Conservation (phyloP, 2,888 invertebrate species). For the Troides helena region DNA sequence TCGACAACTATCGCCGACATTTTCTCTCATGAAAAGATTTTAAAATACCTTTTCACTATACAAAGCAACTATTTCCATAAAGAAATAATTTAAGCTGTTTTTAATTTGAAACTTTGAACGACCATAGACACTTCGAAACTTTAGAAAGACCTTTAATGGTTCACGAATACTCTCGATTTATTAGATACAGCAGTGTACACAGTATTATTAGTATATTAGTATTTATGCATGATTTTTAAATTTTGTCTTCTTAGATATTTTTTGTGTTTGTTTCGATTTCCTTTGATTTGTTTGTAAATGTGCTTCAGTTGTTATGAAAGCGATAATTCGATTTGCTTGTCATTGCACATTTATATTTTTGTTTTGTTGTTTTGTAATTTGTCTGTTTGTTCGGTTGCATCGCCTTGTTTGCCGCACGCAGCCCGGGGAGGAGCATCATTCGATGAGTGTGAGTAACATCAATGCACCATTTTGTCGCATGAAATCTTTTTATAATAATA, state of each 20-base stretch:
- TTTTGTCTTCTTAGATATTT: not conserved
- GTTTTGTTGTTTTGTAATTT: slow-evolving; percentile 66
- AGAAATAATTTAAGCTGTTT: no score
- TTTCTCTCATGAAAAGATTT: no score
- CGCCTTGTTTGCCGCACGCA: slow-evolving; percentile 75
- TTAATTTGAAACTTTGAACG: no score
- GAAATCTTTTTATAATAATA: no score
- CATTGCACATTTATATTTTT: slow-evolving; percentile 46
- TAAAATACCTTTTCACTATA: no score
- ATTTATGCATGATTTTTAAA: not conserved
- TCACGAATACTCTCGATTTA: no score
- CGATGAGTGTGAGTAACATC: slow-evolving; percentile 84
- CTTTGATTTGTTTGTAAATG: slow-evolving; percentile 22
- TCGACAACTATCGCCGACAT: no score
- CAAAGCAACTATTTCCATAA: no score
- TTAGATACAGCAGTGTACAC: no score
- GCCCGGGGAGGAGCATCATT: slow-evolving; percentile 85
- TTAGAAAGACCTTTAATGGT: no score
- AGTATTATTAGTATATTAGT: no score
- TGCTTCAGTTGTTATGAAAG: slow-evolving; percentile 13
- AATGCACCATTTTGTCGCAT: slow-evolving; percentile 25
- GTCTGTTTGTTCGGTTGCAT: slow-evolving; percentile 75
- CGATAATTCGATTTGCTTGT: slow-evolving; percentile 26
- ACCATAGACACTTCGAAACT: no score
- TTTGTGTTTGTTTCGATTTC: not conserved